Evolutionary conservation across 1,140 invertebrate genomes (phyloP).

Genomic region (Steinernema khuongi): DNA sequence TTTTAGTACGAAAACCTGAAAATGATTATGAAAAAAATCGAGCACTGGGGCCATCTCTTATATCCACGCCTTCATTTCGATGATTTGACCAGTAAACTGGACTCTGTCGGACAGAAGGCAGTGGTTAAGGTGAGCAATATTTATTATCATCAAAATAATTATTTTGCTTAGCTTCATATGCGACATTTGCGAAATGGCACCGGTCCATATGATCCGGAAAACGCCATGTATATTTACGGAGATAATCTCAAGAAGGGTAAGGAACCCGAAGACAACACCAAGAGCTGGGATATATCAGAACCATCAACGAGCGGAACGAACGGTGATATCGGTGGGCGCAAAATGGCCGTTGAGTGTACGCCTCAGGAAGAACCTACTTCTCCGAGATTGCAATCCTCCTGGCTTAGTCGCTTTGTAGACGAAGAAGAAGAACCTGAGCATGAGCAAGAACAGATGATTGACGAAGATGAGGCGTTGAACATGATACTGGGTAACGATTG

Average conservation of each 20-base stretch:
- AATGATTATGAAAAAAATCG: neutral
- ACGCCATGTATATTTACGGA: no score
- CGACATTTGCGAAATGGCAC: neutral
- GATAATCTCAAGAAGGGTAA: no score
- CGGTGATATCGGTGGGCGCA: no score
- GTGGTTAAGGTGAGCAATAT: neutral
- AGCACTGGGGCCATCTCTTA: conserved; percentile 1
- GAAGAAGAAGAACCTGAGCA: neutral
- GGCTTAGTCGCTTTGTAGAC: no score
- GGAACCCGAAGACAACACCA: no score
- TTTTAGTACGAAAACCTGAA: neutral
- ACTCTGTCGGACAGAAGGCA: neutral
- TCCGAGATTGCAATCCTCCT: no score
- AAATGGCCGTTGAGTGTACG: no score
- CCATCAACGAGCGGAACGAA: no score
- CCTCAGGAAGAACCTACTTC: no score
- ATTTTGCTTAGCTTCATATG: conserved; percentile 7
- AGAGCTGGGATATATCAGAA: no score
- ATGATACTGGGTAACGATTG: neutral
- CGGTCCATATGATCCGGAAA: neutral
- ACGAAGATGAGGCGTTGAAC: neutral
- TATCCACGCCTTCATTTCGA: neutral
- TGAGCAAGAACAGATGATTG: neutral
- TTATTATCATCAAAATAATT: neutral
- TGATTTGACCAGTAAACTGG: neutral